Evolutionary conservation across 2,113 vertebrate species (phyloP).

Genomic region (pig (Sus scrofa)): DNA sequence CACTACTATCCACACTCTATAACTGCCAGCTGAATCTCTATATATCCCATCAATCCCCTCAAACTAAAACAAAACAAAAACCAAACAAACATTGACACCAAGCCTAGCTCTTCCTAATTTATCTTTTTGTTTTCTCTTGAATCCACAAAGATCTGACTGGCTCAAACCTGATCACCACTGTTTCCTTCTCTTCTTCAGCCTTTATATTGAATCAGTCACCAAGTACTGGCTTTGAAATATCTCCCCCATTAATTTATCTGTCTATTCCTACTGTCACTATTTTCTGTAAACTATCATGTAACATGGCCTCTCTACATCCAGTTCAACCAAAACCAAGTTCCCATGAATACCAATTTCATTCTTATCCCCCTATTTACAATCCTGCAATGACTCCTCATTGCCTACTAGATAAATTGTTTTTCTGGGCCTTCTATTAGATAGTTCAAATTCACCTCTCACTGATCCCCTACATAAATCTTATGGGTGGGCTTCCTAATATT

Average conservation of each 20-base stretch:
- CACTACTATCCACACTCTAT: background rate
- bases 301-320: background rate
- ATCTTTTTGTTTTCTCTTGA: background rate
- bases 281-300: background rate
- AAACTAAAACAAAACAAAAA: conserved; percentile 20
- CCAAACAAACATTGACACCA: background rate
- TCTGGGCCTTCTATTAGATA: background rate
- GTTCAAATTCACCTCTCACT: conserved; percentile 1
- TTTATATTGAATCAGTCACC: conserved; percentile 21
- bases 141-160: conserved; percentile 21
- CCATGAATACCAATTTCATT: conserved; percentile 1
- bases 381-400: background rate
- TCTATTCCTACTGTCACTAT: background rate
- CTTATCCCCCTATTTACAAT: background rate
- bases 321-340: background rate
- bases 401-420: background rate
- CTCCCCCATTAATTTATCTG: background rate
- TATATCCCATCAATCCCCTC: background rate
- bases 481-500: background rate
- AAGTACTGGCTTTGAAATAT: background rate
- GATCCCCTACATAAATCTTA: background rate
- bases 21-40: background rate
- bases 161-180: background rate
- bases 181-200: background rate
- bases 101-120: conserved; percentile 9